Base-by-base conservation (phyloP, 64 coral and sea anemone genomes). In the Montipora efflorescens region DNA sequence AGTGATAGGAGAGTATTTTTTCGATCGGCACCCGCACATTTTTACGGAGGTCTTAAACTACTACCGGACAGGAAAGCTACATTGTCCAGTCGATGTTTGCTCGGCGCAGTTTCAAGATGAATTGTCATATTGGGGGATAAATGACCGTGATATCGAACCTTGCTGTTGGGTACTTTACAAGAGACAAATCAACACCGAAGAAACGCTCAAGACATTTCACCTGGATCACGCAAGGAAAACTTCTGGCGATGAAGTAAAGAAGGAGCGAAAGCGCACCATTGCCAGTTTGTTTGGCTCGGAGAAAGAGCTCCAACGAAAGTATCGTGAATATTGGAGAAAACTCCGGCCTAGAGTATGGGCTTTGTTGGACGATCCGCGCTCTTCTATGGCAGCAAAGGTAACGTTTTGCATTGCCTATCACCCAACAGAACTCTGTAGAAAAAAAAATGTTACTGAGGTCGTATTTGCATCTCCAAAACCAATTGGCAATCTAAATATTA, bases 141-240 rank as follows among this genome's bases (percentile, higher is more conserved):
- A 90, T 58, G 96, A 98, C n/a, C 88, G 92, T 18, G 96, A 98
- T 15, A 98, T 98, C 22, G 96, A 98, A 19, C 90, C 90, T 1
- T 98, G 96, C 20, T 98, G 96, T 36, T 98, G 96, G 96, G 96
- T 95, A 13, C 90, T 95, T 15, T 98, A 98, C 67, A 98, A 87
- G 44, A 74, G 84, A 20, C 96, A 98, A 59, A 98, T 98, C 4
- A 98, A 95, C 28, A 98, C 96, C 4, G 96, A 98, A 50, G 89
- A 98, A 59, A 98, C 96, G 2, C 81, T 98, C 0, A 98, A 98
- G 75, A 95, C 96, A 4, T 98, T 98, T 69, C 96, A 90, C 22
- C 90, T 98, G 2, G 96, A 98, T 5, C 95, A 81, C 45, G 96
- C 96, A 0, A 95, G 96, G 48, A 95, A 95, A 43, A 68, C 82